Conservation (phyloP, 2,888 invertebrate genomes). For the Argynnis bischoffii region DNA sequence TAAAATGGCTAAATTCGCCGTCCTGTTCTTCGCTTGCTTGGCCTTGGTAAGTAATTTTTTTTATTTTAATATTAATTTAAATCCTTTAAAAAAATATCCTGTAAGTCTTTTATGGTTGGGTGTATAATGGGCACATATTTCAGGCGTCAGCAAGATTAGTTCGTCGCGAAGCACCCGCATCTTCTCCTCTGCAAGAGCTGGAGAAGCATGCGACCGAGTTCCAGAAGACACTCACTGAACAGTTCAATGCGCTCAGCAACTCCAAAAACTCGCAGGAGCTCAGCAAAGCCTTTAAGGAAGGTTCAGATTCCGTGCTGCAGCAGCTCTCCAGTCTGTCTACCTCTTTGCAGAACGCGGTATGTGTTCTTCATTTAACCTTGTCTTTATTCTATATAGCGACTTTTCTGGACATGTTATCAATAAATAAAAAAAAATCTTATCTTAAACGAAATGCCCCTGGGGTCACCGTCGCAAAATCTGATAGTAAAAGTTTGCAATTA, state of each 20-base stretch:
- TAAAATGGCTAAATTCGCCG: constrained; percentile 61
- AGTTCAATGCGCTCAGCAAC: constrained; percentile 55
- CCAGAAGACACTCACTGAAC: constrained; percentile 61
- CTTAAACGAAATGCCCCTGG: neutral
- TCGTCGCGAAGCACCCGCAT: constrained; percentile 57
- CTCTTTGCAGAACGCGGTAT: constrained; percentile 62
- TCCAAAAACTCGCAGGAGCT: constrained; percentile 66
- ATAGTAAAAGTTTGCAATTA: neutral
- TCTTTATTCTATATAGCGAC: constrained; percentile 5
- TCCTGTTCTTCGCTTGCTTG: constrained; percentile 61
- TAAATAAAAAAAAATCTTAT: constrained; percentile 5
- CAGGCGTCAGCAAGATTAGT: constrained; percentile 59
- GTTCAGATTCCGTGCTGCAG: constrained; percentile 60
- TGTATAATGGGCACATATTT: neutral
- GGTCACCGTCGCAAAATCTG: neutral
- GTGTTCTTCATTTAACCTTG: constrained; percentile 42
- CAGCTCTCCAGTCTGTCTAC: constrained; percentile 57
- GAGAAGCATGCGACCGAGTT: constrained; percentile 64
- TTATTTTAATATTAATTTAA: neutral
- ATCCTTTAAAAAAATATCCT: neutral
- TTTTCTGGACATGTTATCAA: neutral
- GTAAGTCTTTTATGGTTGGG: neutral
- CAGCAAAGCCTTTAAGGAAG: constrained; percentile 65
- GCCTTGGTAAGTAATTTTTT: constrained; percentile 61
- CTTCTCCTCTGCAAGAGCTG: constrained; percentile 52